These are phyloP conservation scores for Metalampra italica DNA, from an alignment of 2,888 invertebrate species.

Conservation along the genomic window DNA sequence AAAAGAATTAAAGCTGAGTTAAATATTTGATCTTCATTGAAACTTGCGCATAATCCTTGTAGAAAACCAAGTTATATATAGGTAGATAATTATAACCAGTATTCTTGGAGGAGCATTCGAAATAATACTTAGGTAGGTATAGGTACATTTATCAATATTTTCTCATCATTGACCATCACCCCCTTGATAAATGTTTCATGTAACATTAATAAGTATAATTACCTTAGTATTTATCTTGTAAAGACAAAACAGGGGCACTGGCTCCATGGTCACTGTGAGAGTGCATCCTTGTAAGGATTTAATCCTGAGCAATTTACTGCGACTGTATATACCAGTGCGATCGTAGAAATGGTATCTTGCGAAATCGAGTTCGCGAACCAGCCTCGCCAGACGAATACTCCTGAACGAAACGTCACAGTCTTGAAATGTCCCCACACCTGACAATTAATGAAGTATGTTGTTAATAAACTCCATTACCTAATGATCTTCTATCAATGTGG, in stretches of 20 bases:
- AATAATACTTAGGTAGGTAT: too few relatives aligned
- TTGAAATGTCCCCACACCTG: constrained; percentile 61
- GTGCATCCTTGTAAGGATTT: constrained; percentile 62
- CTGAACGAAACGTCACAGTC: constrained; percentile 52
- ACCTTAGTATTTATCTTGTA: constrained; percentile 68
- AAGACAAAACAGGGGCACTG: constrained; percentile 46
- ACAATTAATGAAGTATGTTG: constrained; percentile 2
- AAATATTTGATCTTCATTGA: too few relatives aligned
- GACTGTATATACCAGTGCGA: constrained; percentile 49
- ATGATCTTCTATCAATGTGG: background rate
- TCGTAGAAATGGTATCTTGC: constrained; percentile 63
- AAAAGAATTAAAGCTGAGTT: constrained; percentile 12
- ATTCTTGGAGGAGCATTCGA: too few relatives aligned
- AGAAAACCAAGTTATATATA: too few relatives aligned
- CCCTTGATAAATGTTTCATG: too few relatives aligned
- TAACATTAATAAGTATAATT: background rate
- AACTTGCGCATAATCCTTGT: too few relatives aligned
- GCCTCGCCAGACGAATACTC: constrained; percentile 43
- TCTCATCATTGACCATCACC: too few relatives aligned
- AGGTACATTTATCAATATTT: too few relatives aligned
- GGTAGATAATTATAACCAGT: too few relatives aligned
- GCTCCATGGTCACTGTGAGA: constrained; percentile 32
- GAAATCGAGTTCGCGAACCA: constrained; percentile 61
- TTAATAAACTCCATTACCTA: background rate
- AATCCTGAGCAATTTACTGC: constrained; percentile 38